Percentiles rank a stretch among this genome's conserved stretches.
Evolutionary conservation across 2,888 invertebrate species (phyloP).

Genomic region (Eulithis testata): DNA sequence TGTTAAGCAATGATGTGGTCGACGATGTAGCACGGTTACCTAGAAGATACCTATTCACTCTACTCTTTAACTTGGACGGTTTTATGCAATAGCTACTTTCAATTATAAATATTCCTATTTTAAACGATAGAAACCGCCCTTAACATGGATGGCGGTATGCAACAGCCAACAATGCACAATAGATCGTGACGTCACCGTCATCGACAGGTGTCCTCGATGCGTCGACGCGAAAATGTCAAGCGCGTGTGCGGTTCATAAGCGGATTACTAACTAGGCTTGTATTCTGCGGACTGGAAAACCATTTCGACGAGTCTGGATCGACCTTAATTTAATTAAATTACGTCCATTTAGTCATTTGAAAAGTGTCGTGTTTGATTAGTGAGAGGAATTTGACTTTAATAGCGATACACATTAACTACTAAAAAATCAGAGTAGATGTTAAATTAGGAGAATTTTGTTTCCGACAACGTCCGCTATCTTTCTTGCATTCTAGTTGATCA

Average conservation of each 20-base stretch:
- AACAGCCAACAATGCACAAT: constrained; percentile 22
- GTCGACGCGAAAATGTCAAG: constrained; percentile 16
- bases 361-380: too few species aligned
- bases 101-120: too few species aligned
- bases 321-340: not conserved
- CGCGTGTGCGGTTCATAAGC: constrained; percentile 11
- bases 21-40: too few species aligned
- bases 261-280: not conserved
- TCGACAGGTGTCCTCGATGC: constrained; percentile 21
- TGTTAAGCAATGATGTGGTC: too few species aligned
- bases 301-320: not conserved
- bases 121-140: not conserved
- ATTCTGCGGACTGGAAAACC: not conserved
- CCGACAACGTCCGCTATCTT: too few species aligned
- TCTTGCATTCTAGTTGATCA: too few species aligned
- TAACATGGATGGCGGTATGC: constrained; percentile 19
- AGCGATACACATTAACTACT: too few species aligned
- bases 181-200: constrained; percentile 20
- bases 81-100: not conserved
- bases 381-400: too few species aligned
- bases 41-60: too few species aligned
- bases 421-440: too few species aligned
- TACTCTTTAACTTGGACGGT: too few species aligned
- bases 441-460: too few species aligned
- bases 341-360: not conserved